Percentiles rank a stretch among this genome's conserved stretches.
These are phyloP conservation scores for Cygnus olor DNA, from an alignment of 2,797 vertebrate genomes.

Conservation along the genomic window DNA sequence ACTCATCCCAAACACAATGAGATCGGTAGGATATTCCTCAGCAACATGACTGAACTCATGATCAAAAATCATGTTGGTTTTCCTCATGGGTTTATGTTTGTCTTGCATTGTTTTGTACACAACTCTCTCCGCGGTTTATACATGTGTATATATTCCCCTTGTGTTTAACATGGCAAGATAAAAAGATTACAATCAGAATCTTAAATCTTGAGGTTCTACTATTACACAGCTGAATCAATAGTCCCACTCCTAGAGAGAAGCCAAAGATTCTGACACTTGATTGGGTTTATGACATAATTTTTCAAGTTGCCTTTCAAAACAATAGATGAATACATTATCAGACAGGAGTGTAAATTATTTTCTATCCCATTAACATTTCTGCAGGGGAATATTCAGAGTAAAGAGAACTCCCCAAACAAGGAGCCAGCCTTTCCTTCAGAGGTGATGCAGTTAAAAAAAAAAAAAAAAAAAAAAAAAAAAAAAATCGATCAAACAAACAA, in stretches of 20 bases:
- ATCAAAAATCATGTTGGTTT: neutral
- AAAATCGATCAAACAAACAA: too few species aligned
- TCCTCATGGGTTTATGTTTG: neutral
- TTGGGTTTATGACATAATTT: neutral
- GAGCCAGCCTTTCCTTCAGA: neutral
- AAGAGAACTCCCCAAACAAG: neutral
- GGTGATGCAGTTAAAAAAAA: neutral
- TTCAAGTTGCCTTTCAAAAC: neutral
- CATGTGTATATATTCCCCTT: too few species aligned
- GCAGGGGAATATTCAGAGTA: neutral
- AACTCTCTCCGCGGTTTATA: neutral
- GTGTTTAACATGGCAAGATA: neutral
- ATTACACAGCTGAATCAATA: neutral
- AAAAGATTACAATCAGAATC: neutral
- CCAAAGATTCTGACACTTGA: neutral
- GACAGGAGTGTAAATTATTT: neutral
- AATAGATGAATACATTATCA: neutral
- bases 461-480: neutral
- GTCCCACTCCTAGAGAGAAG: rapidly evolving
- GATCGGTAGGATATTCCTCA: neutral
- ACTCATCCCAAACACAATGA: neutral
- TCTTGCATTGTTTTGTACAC: neutral
- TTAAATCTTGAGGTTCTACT: neutral
- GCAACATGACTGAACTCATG: neutral
- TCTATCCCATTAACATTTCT: neutral